Conservation (phyloP, 1,140 invertebrate genomes). For the Dolichoris vasculosae region DNA sequence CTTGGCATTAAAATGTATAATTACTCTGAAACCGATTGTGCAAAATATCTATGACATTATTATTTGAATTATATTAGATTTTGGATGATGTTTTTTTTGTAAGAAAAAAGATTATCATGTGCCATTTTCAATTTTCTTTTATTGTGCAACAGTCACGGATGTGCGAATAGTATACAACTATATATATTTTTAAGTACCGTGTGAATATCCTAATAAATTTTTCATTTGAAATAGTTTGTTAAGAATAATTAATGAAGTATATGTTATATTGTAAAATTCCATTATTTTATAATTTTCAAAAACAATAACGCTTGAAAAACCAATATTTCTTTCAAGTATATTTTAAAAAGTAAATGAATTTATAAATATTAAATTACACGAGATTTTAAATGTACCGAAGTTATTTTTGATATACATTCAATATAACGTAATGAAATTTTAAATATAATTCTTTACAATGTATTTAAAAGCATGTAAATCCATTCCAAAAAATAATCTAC, state of each 20-base stretch:
- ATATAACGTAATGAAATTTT: slow-evolving; percentile 1
- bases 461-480: not conserved
- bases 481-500: not conserved
- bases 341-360: not conserved
- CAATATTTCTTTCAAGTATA: not conserved
- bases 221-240: slow-evolving; percentile 30
- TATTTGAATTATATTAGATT: slow-evolving; percentile 28
- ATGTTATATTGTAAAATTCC: not conserved
- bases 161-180: slow-evolving; percentile 14
- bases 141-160: slow-evolving; percentile 12
- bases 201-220: slow-evolving; percentile 32
- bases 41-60: slow-evolving; percentile 30
- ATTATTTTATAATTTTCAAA: slow-evolving; percentile 20
- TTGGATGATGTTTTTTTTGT: slow-evolving; percentile 23
- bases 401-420: slow-evolving; percentile 18
- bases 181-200: slow-evolving; percentile 13
- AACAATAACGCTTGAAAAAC: not conserved
- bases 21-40: slow-evolving; percentile 23
- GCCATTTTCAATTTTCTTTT: slow-evolving; percentile 40
- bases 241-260: slow-evolving; percentile 6
- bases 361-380: slow-evolving; percentile 9
- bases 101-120: slow-evolving; percentile 35
- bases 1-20: slow-evolving; percentile 12
- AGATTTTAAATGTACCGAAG: slow-evolving; percentile 27
- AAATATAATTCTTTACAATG: slow-evolving; percentile 7